Conservation (phyloP, 2,888 invertebrate genomes). For the Leptogaster cylindrica region DNA sequence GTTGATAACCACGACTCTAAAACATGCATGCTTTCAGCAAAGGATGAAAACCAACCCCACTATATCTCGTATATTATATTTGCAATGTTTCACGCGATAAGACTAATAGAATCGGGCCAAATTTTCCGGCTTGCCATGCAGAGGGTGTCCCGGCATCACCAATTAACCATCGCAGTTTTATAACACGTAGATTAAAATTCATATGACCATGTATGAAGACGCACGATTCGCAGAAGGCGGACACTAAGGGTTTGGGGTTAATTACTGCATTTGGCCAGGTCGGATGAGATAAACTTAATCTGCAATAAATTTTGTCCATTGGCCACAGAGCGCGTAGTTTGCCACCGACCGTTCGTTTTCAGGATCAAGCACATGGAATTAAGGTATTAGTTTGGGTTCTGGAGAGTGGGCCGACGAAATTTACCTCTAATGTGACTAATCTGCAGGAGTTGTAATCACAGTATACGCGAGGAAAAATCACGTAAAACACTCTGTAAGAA, state of each 20-base stretch:
- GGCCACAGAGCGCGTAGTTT: not conserved
- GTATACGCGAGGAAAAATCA: too few species aligned
- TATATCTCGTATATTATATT: constrained; percentile 22
- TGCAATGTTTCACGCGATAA: constrained; percentile 41
- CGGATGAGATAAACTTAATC: constrained; percentile 50
- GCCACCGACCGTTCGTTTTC: not conserved
- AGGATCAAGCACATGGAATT: not conserved
- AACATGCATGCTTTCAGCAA: constrained; percentile 12
- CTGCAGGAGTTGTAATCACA: too few species aligned
- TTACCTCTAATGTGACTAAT: too few species aligned
- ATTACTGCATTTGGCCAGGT: constrained; percentile 56
- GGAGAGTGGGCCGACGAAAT: constrained; percentile 6
- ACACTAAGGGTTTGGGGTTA: constrained; percentile 52
- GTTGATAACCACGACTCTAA: constrained; percentile 25
- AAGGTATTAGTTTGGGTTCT: constrained; percentile 10
- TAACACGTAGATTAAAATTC: constrained; percentile 38
- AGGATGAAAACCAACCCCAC: constrained; percentile 21
- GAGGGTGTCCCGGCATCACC: not conserved
- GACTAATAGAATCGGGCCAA: constrained; percentile 38
- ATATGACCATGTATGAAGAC: constrained; percentile 21
- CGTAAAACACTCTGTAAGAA: too few species aligned
- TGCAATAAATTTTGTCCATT: constrained; percentile 46
- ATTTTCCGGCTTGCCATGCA: constrained; percentile 10
- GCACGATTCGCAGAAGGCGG: not conserved
- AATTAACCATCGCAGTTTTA: constrained; percentile 29